Evolutionary conservation across 2,797 vertebrate species (phyloP), one percentile per base, ranked within the genome.

Genomic region (Vireo griseus): DNA sequence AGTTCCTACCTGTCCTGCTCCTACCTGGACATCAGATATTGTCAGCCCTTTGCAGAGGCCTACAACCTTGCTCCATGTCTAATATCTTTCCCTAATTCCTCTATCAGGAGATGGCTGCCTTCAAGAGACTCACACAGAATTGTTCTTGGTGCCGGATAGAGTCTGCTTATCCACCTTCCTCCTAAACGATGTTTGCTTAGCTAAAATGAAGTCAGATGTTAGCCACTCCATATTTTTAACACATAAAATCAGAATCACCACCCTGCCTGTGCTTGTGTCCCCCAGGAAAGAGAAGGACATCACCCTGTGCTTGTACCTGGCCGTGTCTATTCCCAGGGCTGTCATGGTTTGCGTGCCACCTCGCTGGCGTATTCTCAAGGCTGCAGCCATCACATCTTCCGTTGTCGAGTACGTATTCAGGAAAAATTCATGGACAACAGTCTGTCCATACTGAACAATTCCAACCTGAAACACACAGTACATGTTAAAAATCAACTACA

Each of bases 401-500:
- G 97, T 99, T 45, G 98, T 99, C 11, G 97, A 97, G 77, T 99
- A 99, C 55, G 99, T 98, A 86, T 98, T 99, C 94, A 99, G 98
- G 92, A 98, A 99, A 97, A 99, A 99, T 9, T 98, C 98, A 92
- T 99, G 99, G 44, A 98, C 99, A 59, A 99, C 99, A 3, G 97
- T 98, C 96, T 98, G 97, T n/a, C 99, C 99, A 8, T 99, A 99
- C 9, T 99, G 99, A 95, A 99, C 99, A 50, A 99, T 98, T 81
- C 99, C 99, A 96, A 99, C 99, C 99, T 99, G 96, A 86, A 98
- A 97, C 13, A 96, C 15, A 79, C 1, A 80, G 29, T 14, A 63
- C 29, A 37, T 33, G 18, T 44, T 58, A 90, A 63, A 86, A 85
- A 73, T 31, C 10, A 82, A 2, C 11, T 28, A 13, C 6, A 4